phyloP scores from a whole-genome alignment of 2,888 invertebrate genomes.

The Eustalomyia histrio region DNA sequence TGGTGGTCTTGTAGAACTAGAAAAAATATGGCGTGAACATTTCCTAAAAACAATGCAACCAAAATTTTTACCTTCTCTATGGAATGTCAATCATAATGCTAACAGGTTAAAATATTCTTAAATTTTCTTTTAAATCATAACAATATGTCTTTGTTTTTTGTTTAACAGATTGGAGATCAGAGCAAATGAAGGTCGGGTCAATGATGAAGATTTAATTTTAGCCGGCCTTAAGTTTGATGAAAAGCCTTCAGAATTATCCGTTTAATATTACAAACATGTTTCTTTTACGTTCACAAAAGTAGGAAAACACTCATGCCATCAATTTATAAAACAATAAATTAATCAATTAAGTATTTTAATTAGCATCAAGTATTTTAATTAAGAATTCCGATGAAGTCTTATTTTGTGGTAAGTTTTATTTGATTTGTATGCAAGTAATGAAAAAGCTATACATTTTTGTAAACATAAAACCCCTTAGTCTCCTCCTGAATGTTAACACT shows the following conservation, averaged over 20 bases:
- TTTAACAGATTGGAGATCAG: conserved; percentile 80
- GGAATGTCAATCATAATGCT: conserved; percentile 88
- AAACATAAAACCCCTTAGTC: no score
- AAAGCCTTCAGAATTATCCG: neutral
- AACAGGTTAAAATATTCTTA: conserved; percentile 80
- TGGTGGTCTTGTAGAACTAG: conserved; percentile 84
- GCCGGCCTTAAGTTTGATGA: conserved; percentile 73
- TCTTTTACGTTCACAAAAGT: no score
- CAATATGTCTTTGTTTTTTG: no score
- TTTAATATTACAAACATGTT: neutral
- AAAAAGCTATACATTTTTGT: no score
- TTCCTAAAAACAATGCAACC: conserved; percentile 88
- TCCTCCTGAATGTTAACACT: no score
- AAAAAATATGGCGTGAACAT: conserved; percentile 87
- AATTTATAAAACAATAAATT: no score
- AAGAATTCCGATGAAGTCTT: no score
- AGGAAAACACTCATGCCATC: no score
- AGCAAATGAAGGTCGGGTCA: conserved; percentile 81
- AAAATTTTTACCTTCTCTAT: conserved; percentile 84
- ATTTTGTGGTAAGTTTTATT: no score
- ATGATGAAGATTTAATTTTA: conserved; percentile 77
- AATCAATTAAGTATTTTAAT: no score
- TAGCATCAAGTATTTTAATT: no score
- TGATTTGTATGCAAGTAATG: no score
- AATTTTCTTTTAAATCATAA: neutral